Conservation (phyloP, 1,140 invertebrate species). For the Heliconius hewitsoni region DNA sequence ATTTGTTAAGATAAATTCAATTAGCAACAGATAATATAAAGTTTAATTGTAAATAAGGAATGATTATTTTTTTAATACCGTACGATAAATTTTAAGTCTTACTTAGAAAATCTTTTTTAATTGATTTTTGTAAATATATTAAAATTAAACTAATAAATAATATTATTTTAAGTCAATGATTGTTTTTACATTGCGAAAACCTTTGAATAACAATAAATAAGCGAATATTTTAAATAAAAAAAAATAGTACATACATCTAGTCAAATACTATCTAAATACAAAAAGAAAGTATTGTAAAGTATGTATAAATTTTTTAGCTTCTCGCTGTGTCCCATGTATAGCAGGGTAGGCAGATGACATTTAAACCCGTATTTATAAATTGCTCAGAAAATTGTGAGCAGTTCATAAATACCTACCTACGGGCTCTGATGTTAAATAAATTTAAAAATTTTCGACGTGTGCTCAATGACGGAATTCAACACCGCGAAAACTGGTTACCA, state of each 20-base stretch:
- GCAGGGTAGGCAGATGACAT: not conserved
- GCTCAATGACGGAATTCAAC: not conserved
- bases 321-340: not conserved
- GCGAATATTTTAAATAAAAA: not conserved
- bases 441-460: not conserved
- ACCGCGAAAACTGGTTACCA: too few species aligned
- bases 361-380: too few species aligned
- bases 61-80: not conserved
- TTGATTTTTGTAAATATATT: not conserved
- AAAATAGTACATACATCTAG: too few species aligned
- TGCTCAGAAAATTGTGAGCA: not conserved
- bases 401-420: too few species aligned
- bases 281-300: not conserved
- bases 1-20: conserved; percentile 34
- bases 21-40: conserved; percentile 6
- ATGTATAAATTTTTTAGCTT: not conserved
- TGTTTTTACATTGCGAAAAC: too few species aligned
- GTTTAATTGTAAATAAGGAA: conserved; percentile 1
- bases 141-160: not conserved
- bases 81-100: too few species aligned
- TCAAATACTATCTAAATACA: not conserved
- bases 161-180: too few species aligned
- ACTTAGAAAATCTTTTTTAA: not conserved
- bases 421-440: not conserved
- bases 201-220: not conserved